Evolutionary conservation across 2,113 vertebrate species (phyloP).

Genomic region (Hemiscyllium ocellatum): DNA sequence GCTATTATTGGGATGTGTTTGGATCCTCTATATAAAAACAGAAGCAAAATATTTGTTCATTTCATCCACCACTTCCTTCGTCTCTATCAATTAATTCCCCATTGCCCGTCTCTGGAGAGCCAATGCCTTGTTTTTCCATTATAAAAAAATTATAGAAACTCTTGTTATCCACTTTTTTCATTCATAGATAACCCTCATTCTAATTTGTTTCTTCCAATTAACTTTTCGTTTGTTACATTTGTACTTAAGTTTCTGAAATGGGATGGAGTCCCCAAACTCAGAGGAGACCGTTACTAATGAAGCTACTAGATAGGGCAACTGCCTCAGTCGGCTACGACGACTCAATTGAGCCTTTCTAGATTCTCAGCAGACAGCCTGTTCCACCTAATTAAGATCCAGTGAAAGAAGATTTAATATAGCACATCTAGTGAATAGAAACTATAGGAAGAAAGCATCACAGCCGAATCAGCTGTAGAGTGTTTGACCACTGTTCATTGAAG

Average conservation of each 20-base stretch:
- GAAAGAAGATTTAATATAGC: not conserved
- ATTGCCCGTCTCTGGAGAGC: too few species aligned
- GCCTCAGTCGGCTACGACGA: not conserved
- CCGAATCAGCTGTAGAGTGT: not conserved
- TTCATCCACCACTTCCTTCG: too few species aligned
- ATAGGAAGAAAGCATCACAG: not conserved
- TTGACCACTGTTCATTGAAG: conserved; percentile 12
- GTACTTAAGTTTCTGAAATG: not conserved
- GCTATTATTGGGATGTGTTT: too few species aligned
- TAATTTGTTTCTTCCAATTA: too few species aligned
- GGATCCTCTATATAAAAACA: too few species aligned
- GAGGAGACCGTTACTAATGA: not conserved
- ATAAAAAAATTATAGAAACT: too few species aligned
- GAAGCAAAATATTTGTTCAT: too few species aligned
- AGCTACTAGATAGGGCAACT: not conserved
- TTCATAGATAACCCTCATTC: too few species aligned
- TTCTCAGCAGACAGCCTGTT: not conserved
- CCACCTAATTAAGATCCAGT: not conserved
- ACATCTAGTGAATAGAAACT: not conserved
- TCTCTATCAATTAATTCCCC: too few species aligned
- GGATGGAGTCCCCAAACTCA: not conserved
- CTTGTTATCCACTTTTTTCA: too few species aligned
- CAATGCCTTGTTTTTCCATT: too few species aligned
- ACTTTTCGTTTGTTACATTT: not conserved
- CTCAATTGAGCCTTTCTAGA: not conserved